A percentile compares a stretch with the other conserved stretches of the same genome.
Conservation (phyloP, 2,797 vertebrate species). For the Chelmon rostratus region DNA sequence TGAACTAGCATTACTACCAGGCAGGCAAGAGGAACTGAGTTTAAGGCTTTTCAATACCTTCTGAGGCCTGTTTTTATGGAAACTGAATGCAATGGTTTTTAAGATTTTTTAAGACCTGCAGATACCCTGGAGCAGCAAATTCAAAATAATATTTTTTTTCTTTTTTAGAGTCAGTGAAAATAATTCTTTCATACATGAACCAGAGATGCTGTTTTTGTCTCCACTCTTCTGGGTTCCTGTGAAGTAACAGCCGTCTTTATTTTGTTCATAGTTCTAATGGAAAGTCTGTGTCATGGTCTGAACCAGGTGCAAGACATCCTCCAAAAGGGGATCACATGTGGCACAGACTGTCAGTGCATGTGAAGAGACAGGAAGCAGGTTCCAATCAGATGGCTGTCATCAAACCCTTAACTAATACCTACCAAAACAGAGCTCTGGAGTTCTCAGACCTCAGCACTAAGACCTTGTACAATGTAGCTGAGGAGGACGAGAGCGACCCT, state of each 20-base stretch:
- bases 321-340: constrained; percentile 97
- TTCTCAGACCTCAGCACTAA: constrained; percentile 97
- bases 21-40: not conserved
- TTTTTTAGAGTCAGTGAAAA: not conserved
- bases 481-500: constrained; percentile 90
- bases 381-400: constrained; percentile 99
- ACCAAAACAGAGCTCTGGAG: constrained; percentile 90
- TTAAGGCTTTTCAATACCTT: not conserved
- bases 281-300: constrained; percentile 99
- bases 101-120: constrained; percentile 42
- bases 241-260: constrained; percentile 93
- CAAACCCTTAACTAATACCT: constrained; percentile 98
- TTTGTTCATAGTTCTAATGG: constrained; percentile 99
- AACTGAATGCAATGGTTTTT: not conserved
- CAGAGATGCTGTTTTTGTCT: constrained; percentile 81
- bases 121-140: constrained; percentile 44
- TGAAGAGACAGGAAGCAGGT: constrained; percentile 96
- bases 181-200: constrained; percentile 70
- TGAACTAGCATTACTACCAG: not conserved
- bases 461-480: constrained; percentile 93
- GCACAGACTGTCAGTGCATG: constrained; percentile 99
- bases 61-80: not conserved
- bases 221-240: constrained; percentile 83
- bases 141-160: not conserved
- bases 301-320: constrained; percentile 98